A percentile compares a stretch with the other conserved stretches of the same genome.
Evolutionary conservation across 1,140 invertebrate species (phyloP).

Genomic region (Drosophila willistoni): DNA sequence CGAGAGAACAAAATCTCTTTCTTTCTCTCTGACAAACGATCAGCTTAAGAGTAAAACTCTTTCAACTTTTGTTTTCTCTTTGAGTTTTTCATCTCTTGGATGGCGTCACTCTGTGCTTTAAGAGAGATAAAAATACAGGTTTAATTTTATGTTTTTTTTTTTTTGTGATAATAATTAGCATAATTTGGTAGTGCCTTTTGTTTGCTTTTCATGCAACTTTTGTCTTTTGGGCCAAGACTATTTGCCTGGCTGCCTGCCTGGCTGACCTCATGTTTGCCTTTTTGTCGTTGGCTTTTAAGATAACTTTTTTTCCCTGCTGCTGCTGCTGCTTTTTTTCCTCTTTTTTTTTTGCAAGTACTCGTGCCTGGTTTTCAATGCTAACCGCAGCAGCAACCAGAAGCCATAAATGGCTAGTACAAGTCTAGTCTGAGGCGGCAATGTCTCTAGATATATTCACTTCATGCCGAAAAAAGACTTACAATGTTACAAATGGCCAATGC

Average conservation of each 20-base stretch:
- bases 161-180: conserved; percentile 64
- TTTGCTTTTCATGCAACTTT: conserved; percentile 27
- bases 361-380: conserved; percentile 59
- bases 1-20: too few relatives aligned
- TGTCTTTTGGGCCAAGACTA: conserved; percentile 21
- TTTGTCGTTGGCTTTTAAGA: conserved; percentile 13
- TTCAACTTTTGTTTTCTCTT: conserved; percentile 20
- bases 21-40: too few relatives aligned
- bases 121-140: conserved; percentile 47
- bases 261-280: conserved; percentile 49
- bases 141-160: conserved; percentile 27
- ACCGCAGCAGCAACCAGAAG: conserved; percentile 72
- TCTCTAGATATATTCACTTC: conserved; percentile 13
- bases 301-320: conserved; percentile 26
- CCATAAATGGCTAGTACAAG: conserved; percentile 80
- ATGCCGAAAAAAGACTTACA: conserved; percentile 64
- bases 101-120: neutral
- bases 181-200: conserved; percentile 65
- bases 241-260: conserved; percentile 9
- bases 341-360: conserved; percentile 53
- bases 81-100: neutral
- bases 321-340: conserved; percentile 63
- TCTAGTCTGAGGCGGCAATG: conserved; percentile 56
- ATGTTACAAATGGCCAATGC: conserved; percentile 73
- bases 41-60: conserved; percentile 8